A percentile compares a stretch with the other conserved stretches of the same genome.
phyloP scores from a whole-genome alignment of 2,888 invertebrate genomes.

The Rhogogaster chlorosoma region DNA sequence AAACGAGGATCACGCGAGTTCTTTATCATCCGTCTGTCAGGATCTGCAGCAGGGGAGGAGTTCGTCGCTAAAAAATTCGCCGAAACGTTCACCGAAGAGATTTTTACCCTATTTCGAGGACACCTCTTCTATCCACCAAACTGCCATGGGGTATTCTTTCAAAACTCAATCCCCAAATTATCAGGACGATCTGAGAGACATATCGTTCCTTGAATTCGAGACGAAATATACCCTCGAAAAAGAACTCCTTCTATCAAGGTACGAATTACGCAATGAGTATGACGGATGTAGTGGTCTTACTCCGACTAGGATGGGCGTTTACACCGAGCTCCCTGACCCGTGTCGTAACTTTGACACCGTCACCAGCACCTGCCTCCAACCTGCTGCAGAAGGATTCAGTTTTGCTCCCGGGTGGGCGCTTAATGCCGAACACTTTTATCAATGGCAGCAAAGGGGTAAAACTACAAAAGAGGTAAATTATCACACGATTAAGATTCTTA shows the following conservation, averaged over 20 bases:
- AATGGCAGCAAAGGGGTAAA: slow-evolving; percentile 83
- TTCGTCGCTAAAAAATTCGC: slow-evolving; percentile 40
- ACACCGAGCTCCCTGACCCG: slow-evolving; percentile 70
- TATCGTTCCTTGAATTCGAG: slow-evolving; percentile 72
- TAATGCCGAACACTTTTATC: slow-evolving; percentile 82
- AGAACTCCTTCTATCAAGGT: slow-evolving; percentile 64
- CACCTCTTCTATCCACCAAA: slow-evolving; percentile 54
- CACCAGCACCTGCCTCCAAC: slow-evolving; percentile 61
- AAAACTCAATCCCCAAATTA: slow-evolving; percentile 52
- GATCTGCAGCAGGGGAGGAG: neutral
- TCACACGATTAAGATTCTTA: neutral
- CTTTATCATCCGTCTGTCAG: neutral
- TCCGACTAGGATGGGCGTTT: slow-evolving; percentile 66
- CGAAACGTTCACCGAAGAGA: slow-evolving; percentile 58
- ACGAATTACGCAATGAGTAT: slow-evolving; percentile 63
- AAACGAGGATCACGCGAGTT: slow-evolving; percentile 54
- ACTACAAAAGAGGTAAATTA: slow-evolving; percentile 80
- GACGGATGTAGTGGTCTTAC: slow-evolving; percentile 67
- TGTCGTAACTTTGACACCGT: slow-evolving; percentile 58
- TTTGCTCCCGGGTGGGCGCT: slow-evolving; percentile 83
- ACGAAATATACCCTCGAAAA: slow-evolving; percentile 70
- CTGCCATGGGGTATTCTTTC: slow-evolving; percentile 67
- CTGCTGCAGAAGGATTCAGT: slow-evolving; percentile 80
- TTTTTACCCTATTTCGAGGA: slow-evolving; percentile 63
- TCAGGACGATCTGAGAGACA: slow-evolving; percentile 58